Conservation (phyloP, 2,888 invertebrate species). For the Morinoia aosen region DNA sequence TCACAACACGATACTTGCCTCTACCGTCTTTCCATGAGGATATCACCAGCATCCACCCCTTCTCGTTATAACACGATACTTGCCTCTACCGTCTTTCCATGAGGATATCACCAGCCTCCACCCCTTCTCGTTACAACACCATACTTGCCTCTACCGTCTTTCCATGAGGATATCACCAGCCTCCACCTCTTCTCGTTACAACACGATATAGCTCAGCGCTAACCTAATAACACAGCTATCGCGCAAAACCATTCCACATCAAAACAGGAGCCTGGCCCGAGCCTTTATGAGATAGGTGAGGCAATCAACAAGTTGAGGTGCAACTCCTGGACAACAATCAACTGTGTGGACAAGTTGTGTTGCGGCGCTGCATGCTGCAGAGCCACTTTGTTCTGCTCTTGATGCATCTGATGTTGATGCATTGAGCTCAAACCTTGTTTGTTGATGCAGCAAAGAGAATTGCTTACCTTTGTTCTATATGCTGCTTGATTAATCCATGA, state of each 20-base stretch:
- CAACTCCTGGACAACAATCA: slow-evolving; percentile 20
- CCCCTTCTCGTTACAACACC: no score
- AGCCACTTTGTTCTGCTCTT: background rate
- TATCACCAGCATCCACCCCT: no score
- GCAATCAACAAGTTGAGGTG: slow-evolving; percentile 28
- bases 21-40: no score
- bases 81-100: no score
- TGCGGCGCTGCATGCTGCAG: background rate
- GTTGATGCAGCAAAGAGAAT: slow-evolving; percentile 9
- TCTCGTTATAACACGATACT: no score
- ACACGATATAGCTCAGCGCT: background rate
- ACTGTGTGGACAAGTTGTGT: background rate
- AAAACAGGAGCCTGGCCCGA: background rate
- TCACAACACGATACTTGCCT: no score
- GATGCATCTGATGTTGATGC: background rate
- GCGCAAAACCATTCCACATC: background rate
- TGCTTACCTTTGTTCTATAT: background rate
- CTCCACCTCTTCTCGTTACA: background rate
- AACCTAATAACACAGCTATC: background rate
- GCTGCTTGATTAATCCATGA: background rate
- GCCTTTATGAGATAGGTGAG: slow-evolving; percentile 2
- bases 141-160: no score
- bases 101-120: no score
- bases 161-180: no score
- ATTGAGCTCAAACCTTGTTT: slow-evolving; percentile 2